Evolutionary conservation across 35 echinoderm and acorn worm species (phyloP), one percentile per base, ranked within the genome.

Genomic region (Strongylocentrotus purpuratus): DNA sequence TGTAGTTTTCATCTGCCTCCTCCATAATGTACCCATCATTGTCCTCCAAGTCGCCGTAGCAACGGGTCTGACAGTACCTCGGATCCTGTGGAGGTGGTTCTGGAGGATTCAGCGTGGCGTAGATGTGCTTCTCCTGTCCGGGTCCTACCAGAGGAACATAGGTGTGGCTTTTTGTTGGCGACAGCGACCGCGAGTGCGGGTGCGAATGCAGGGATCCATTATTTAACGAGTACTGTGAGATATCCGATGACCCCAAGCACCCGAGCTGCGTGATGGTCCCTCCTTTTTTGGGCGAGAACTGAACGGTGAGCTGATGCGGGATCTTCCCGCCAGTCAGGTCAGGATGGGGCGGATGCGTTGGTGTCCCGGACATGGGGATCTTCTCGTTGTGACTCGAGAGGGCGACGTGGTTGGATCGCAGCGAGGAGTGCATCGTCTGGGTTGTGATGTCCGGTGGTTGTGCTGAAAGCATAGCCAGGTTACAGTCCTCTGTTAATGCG

Each of bases 361-460:
- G 96, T 13, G 97, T 97, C 13, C 52, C 90, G 0, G 96, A 95
- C 94, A 96, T 96, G 13, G 97, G 97, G 18, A 98, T 85, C 33
- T 96, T 96, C 31, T 98, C 96, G 11, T 92, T 89, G 47, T 95
- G 96, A 50, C 60, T 98, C 2, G 97, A 96, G n/a, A 97, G 94
- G 60, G 93, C 48, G 33, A 97, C 95, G 48, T 97, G 95, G 0
- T 95, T 98, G 41, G 95, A 96, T 87, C 58, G 45, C 33, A 92
- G 33, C 0, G 94, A 96, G 31, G 96, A 95, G 1, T 94, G 94
- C 28, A 71, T 60, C 0, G 97, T 92, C 94, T 99, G 98, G 0
- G 98, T 99, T 0, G 98, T 99, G 8, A 99, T 92, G 71, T 99
- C 98, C 20, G 96, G 96, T 86, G 97, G 98, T 90, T 96, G 92